Evolutionary conservation across 2,113 vertebrate species (phyloP).

Genomic region (Cyphomyrus discorhynchus): DNA sequence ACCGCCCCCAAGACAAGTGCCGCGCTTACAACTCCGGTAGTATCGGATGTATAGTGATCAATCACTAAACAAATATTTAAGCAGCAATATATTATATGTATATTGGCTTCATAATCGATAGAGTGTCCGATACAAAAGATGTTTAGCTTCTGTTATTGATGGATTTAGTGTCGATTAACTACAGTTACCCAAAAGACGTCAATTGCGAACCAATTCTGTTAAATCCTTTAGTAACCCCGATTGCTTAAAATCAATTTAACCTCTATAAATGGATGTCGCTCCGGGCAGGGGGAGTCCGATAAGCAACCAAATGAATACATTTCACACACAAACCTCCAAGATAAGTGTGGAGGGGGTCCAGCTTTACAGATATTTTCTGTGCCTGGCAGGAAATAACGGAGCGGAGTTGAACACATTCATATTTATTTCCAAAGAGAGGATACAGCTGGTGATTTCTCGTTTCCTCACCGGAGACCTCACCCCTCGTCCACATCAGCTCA

Average conservation of each 20-base stretch:
- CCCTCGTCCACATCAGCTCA: conserved; percentile 34
- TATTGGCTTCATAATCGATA: not conserved
- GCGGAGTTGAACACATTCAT: conserved; percentile 52
- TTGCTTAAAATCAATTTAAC: not conserved
- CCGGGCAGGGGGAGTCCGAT: not conserved
- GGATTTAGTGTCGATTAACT: not conserved
- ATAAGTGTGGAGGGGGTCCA: not conserved
- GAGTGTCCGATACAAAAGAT: not conserved
- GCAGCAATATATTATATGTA: not conserved
- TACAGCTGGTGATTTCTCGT: conserved; percentile 56
- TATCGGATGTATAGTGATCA: not conserved
- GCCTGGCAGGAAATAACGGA: not conserved
- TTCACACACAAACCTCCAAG: not conserved
- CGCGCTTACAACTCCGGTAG: not conserved
- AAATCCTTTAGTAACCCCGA: not conserved
- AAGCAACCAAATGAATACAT: not conserved
- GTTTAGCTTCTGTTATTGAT: not conserved
- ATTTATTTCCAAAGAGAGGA: conserved; percentile 62
- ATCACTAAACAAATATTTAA: not conserved
- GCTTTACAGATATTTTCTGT: not conserved
- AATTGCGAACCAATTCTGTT: not conserved
- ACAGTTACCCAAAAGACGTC: not conserved
- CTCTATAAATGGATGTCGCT: not conserved
- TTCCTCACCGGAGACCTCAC: conserved; percentile 42
- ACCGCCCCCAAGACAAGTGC: not conserved